Conservation (phyloP, 2,888 invertebrate species). For the Melieria crassipennis region DNA sequence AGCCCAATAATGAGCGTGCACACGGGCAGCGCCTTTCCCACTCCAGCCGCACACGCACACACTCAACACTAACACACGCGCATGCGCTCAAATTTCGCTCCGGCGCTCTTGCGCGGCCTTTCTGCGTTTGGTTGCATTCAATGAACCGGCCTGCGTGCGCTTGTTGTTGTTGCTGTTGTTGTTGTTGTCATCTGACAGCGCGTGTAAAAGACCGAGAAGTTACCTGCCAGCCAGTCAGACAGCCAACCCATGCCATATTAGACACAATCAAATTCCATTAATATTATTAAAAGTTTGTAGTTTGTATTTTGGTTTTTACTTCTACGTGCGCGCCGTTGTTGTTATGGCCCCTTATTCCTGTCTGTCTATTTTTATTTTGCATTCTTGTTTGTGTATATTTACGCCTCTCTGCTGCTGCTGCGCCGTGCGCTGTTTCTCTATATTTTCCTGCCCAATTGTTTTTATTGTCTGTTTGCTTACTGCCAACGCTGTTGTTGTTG, state of each 20-base stretch:
- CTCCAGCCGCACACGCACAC: too few relatives aligned
- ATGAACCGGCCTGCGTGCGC: conserved; percentile 16
- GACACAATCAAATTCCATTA: conserved; percentile 44
- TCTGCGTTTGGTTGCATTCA: background rate
- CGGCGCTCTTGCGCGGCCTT: background rate
- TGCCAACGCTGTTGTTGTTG: conserved; percentile 20
- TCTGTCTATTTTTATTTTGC: background rate
- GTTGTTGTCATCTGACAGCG: conserved; percentile 5
- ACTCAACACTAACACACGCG: too few relatives aligned
- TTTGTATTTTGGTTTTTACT: conserved; percentile 28
- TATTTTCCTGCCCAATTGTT: background rate
- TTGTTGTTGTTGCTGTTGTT: conserved; percentile 12
- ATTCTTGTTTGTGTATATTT: conserved; percentile 19
- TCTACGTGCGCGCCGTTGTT: conserved; percentile 7
- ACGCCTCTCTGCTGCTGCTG: conserved; percentile 16
- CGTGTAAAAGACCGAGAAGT: conserved; percentile 19
- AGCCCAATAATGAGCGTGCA: too few relatives aligned
- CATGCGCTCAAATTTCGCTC: too few relatives aligned
- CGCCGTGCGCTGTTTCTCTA: background rate
- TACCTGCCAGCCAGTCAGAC: background rate
- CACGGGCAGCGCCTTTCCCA: too few relatives aligned
- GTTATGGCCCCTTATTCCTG: too few relatives aligned
- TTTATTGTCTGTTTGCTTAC: conserved; percentile 1
- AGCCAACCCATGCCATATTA: conserved; percentile 33
- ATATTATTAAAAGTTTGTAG: conserved; percentile 41